These are phyloP conservation scores for Aradus depressus DNA, from an alignment of 2,888 invertebrate genomes.

Conservation along the genomic window DNA sequence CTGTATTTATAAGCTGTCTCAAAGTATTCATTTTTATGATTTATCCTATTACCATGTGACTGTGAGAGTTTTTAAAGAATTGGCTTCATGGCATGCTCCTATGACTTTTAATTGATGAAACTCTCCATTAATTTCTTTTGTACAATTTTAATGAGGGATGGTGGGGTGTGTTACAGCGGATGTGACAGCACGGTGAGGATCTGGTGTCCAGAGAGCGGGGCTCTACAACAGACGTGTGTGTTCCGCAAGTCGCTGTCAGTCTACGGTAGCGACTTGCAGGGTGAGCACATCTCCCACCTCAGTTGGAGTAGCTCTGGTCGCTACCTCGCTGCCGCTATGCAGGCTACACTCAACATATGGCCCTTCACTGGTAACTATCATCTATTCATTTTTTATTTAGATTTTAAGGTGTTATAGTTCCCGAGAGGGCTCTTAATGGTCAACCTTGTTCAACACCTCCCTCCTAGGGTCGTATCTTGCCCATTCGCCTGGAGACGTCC, in stretches of 20 bases:
- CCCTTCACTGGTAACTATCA: conserved; percentile 36
- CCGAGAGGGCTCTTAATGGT: too few species aligned
- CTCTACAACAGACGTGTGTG: conserved; percentile 44
- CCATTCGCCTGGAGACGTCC: too few species aligned
- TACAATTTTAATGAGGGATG: too few species aligned
- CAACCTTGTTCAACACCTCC: too few species aligned
- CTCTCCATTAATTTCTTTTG: too few species aligned
- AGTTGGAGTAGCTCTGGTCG: conserved; percentile 45
- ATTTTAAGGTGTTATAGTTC: background rate
- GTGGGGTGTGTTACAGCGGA: conserved; percentile 39
- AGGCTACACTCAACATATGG: conserved; percentile 48
- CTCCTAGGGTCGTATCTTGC: too few species aligned
- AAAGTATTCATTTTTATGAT: too few species aligned
- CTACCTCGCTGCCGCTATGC: conserved; percentile 46
- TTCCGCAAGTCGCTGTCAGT: conserved; percentile 42
- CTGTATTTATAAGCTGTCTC: too few species aligned
- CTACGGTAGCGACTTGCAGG: conserved; percentile 43
- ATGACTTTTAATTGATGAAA: too few species aligned
- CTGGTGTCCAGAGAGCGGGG: conserved; percentile 42
- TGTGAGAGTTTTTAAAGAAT: too few species aligned
- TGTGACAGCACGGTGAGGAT: conserved; percentile 50
- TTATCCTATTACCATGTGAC: too few species aligned
- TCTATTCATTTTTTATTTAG: conserved; percentile 1
- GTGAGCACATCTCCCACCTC: conserved; percentile 40
- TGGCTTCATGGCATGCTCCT: too few species aligned